Percentiles rank a stretch among this genome's conserved stretches.
phyloP scores from a whole-genome alignment of 2,888 invertebrate genomes.

The Polymixis flavicincta region DNA sequence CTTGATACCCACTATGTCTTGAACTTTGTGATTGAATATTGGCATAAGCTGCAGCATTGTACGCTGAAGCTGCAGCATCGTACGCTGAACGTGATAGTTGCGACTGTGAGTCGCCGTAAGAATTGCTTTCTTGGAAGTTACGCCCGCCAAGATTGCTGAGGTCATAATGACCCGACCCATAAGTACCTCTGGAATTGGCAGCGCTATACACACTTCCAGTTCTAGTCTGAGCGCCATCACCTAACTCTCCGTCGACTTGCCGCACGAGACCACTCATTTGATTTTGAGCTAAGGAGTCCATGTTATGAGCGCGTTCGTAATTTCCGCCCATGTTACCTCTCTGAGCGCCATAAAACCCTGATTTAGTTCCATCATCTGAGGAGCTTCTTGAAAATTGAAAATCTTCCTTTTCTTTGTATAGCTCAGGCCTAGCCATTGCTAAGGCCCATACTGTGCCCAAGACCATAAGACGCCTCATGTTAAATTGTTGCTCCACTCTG shows the following conservation, averaged over 20 bases:
- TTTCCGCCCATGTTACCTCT: constrained; percentile 90
- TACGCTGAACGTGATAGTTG: constrained; percentile 69
- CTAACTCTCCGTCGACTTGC: constrained; percentile 86
- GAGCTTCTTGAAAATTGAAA: constrained; percentile 88
- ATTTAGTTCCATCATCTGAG: constrained; percentile 85
- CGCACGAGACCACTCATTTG: constrained; percentile 86
- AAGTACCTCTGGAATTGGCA: constrained; percentile 86
- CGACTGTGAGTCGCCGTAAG: constrained; percentile 70
- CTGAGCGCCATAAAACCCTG: constrained; percentile 87
- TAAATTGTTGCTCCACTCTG: constrained; percentile 67
- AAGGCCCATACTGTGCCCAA: constrained; percentile 78
- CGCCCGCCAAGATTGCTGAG: constrained; percentile 83
- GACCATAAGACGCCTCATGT: constrained; percentile 80
- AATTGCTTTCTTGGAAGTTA: constrained; percentile 81
- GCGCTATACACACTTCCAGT: constrained; percentile 84
- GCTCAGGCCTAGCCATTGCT: constrained; percentile 81
- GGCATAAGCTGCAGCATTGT: constrained; percentile 62
- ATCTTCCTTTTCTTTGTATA: constrained; percentile 87
- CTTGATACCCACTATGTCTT: constrained; percentile 69
- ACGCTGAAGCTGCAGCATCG: constrained; percentile 56
- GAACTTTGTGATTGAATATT: constrained; percentile 70
- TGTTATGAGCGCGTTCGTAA: constrained; percentile 87
- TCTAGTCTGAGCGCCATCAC: constrained; percentile 80
- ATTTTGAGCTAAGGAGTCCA: constrained; percentile 86
- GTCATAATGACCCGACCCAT: constrained; percentile 83